These are phyloP conservation scores for Tylochromis polylepis DNA, from an alignment of 2,113 vertebrate genomes.

Conservation along the genomic window DNA sequence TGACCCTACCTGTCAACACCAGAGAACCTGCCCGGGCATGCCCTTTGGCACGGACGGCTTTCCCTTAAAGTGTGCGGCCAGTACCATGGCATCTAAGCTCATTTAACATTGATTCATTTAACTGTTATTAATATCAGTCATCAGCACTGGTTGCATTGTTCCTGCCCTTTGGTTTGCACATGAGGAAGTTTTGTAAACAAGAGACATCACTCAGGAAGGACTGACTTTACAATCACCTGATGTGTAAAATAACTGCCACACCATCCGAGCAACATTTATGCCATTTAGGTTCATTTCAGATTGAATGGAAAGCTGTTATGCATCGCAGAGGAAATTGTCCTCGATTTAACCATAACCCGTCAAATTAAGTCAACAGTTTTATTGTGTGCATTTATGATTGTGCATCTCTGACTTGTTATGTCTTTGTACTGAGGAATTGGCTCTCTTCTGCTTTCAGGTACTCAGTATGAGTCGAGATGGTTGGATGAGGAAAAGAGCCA, in stretches of 20 bases:
- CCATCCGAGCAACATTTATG: neutral
- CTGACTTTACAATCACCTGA: neutral
- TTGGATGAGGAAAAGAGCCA: constrained; percentile 86
- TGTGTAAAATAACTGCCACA: neutral
- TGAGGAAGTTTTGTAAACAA: neutral
- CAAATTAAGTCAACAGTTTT: neutral
- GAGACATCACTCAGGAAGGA: neutral
- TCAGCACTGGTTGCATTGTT: neutral
- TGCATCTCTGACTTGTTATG: neutral
- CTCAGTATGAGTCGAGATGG: constrained; percentile 95
- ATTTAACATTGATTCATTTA: neutral
- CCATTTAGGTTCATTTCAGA: neutral
- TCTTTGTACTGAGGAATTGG: neutral
- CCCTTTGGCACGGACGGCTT: neutral
- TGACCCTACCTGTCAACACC: constrained; percentile 13
- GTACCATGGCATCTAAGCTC: neutral
- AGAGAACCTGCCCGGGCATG: constrained; percentile 17
- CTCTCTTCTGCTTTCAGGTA: constrained; percentile 56
- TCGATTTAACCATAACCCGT: neutral
- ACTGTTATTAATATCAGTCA: no score
- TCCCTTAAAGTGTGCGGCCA: neutral
- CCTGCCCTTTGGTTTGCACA: neutral
- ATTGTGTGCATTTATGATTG: neutral
- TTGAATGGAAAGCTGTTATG: neutral
- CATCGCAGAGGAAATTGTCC: neutral